Base-by-base conservation (phyloP, 53 echinoderm and acorn worm species). In the Paelopatides confundens region DNA sequence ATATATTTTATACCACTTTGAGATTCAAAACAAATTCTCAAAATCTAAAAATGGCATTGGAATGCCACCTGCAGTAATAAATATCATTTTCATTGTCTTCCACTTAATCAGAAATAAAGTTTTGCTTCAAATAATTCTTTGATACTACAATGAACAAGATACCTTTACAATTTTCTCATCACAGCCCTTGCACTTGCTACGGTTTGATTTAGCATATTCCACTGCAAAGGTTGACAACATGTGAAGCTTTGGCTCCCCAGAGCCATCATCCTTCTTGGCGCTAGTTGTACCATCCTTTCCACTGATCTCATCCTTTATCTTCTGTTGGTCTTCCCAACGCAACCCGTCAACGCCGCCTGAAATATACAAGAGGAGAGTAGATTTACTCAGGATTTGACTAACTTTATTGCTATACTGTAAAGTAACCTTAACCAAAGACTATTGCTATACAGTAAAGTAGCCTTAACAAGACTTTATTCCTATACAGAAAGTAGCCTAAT, bases 271-370 rank as follows among this genome's bases (percentile, higher is more conserved):
- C 18, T 79, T 82, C 64, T 71, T 68, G 29, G 84, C 82, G 63
- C 70, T 77, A 21, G 64, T 78, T 21, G 34, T 52, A 35, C 47
- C 21, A 18, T 71, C 35, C 63, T 82, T 86, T 48, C 84, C 93
- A 1, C 58, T 38, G 32, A 95, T 77, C 35, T 89, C 65, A 29
- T 90, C 84, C 52, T 95, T 93, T 28, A 97, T 97, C 71, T 86
- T 89, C 81, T 95, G 88, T 48, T 97, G 97, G 74, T 97, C 95
- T 35, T 97, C 95, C 97, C 97, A 97, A 48, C 97, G 89, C 28
- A 97, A 26, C 18, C 85, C 79, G n/a, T 88, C 94, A 83, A 97
- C 87, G 39, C 95, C 95, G 36, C 88, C 97, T 97, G 89, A 12
- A 62, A 46, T 43, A 12, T 43, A 10, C 1, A 10, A 43, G 43